Percentiles rank a stretch among this genome's conserved stretches.
phyloP scores from a whole-genome alignment of 1,140 invertebrate species.

The Aricia agestis region DNA sequence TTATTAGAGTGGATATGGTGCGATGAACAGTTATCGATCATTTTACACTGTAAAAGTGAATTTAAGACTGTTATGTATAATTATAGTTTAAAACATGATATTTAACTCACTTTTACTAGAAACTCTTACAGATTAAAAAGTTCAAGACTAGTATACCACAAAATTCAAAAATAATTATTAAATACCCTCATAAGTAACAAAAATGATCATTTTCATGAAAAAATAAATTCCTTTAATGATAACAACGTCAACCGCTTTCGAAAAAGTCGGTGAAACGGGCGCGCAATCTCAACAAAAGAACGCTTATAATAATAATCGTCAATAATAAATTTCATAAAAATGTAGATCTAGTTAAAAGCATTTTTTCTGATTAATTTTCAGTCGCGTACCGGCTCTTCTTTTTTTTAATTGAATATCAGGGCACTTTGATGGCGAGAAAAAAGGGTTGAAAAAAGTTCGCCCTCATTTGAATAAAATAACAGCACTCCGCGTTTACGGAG shows the following conservation, averaged over 20 bases:
- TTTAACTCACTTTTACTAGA: too few relatives aligned
- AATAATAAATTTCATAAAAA: constrained; percentile 77
- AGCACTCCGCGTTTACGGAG: constrained; percentile 75
- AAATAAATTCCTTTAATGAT: background rate
- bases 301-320: constrained; percentile 70
- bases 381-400: constrained; percentile 68
- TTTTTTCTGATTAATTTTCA: constrained; percentile 77
- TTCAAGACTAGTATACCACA: too few relatives aligned
- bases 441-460: constrained; percentile 72
- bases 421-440: constrained; percentile 73
- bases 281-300: constrained; percentile 57
- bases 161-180: too few relatives aligned
- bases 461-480: constrained; percentile 77
- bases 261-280: background rate
- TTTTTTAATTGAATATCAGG: constrained; percentile 76
- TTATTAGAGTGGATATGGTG: too few relatives aligned
- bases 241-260: background rate
- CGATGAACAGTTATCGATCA: too few relatives aligned
- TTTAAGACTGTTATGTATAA: too few relatives aligned
- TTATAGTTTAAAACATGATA: too few relatives aligned
- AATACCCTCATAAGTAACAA: background rate
- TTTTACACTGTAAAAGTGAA: too few relatives aligned
- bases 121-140: too few relatives aligned
- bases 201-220: background rate
- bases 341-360: constrained; percentile 77